Percentiles rank a stretch among this genome's conserved stretches.
phyloP scores from a whole-genome alignment of 2,888 invertebrate genomes.

The Watsonalla cultraria region DNA sequence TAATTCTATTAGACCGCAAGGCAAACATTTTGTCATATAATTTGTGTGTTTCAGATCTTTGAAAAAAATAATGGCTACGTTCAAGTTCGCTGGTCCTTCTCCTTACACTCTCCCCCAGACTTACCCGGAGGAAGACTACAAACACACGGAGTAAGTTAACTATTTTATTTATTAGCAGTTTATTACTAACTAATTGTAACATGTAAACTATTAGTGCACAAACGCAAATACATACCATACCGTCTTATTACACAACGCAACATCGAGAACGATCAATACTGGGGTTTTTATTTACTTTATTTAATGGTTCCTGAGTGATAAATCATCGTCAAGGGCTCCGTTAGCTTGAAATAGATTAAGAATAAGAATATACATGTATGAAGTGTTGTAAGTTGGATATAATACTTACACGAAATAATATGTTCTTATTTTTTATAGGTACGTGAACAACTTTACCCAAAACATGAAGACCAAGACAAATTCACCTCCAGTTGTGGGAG shows the following conservation, averaged over 20 bases:
- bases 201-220: too few relatives aligned
- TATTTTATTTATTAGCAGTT: too few relatives aligned
- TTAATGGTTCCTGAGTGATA: too few relatives aligned
- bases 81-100: slow-evolving; percentile 68
- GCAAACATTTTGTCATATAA: not conserved
- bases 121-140: slow-evolving; percentile 64
- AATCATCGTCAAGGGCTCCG: too few relatives aligned
- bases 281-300: too few relatives aligned
- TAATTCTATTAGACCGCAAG: too few relatives aligned
- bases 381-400: not conserved
- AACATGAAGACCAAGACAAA: slow-evolving; percentile 29
- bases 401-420: not conserved
- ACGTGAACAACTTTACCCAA: slow-evolving; percentile 50
- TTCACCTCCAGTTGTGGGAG: slow-evolving; percentile 55
- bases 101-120: slow-evolving; percentile 54
- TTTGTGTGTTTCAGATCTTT: not conserved
- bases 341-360: too few relatives aligned
- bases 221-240: too few relatives aligned
- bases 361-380: not conserved
- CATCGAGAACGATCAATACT: too few relatives aligned
- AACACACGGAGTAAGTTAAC: slow-evolving; percentile 61
- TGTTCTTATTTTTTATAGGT: slow-evolving; percentile 38
- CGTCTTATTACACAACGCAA: too few relatives aligned
- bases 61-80: slow-evolving; percentile 63
- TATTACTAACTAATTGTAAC: too few relatives aligned